A percentile compares a stretch with the other conserved stretches of the same genome.
Conservation (phyloP, 1,140 invertebrate genomes). For the Lordiphosa mommai region DNA sequence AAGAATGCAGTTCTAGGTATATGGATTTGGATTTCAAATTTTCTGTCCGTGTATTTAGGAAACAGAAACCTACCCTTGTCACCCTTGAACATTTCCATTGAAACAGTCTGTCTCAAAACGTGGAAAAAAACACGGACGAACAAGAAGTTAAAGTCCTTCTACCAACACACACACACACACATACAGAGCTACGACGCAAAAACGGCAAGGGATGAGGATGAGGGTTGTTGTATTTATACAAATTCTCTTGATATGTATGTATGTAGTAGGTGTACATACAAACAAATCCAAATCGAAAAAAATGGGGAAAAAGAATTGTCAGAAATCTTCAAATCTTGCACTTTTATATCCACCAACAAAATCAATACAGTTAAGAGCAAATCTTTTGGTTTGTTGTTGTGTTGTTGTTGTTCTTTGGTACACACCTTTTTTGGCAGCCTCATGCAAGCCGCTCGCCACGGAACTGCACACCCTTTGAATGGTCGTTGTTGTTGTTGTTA, state of each 20-base stretch:
- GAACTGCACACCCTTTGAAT: slow-evolving; percentile 34
- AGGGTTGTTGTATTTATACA: slow-evolving; percentile 69
- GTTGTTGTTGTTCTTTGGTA: slow-evolving; percentile 18
- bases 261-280: slow-evolving; percentile 38
- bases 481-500: slow-evolving; percentile 35
- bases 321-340: not conserved
- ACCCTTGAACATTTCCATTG: slow-evolving; percentile 70
- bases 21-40: slow-evolving; percentile 8
- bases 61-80: slow-evolving; percentile 67
- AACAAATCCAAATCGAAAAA: slow-evolving; percentile 5
- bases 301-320: not conserved
- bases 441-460: slow-evolving; percentile 59
- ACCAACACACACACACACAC: slow-evolving; percentile 28
- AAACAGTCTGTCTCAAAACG: slow-evolving; percentile 61
- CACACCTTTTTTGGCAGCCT: slow-evolving; percentile 71
- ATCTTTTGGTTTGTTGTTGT: not conserved
- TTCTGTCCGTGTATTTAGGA: slow-evolving; percentile 50
- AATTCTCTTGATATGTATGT: slow-evolving; percentile 41
- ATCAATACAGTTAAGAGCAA: slow-evolving; percentile 6
- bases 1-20: slow-evolving; percentile 48
- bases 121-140: slow-evolving; percentile 28
- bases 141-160: slow-evolving; percentile 76
- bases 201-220: slow-evolving; percentile 67
- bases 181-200: slow-evolving; percentile 51
- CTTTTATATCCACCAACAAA: not conserved